phyloP scores from a whole-genome alignment of 1,140 invertebrate species.

The Rhopalosiphum maidis region DNA sequence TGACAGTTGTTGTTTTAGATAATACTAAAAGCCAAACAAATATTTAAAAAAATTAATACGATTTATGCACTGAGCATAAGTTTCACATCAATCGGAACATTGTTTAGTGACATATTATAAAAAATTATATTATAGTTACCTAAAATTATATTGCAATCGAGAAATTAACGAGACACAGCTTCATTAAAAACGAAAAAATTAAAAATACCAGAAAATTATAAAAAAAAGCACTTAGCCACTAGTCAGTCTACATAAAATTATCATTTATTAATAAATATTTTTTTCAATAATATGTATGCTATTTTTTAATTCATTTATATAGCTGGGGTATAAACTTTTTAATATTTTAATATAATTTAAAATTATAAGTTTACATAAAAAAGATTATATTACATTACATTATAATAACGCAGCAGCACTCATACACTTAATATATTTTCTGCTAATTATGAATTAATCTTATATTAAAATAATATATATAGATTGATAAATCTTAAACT shows the following conservation, averaged over 20 bases:
- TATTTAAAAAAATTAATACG: neutral
- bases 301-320: too few relatives aligned
- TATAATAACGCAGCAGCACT: too few relatives aligned
- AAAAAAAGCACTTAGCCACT: neutral
- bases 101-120: neutral
- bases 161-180: too few relatives aligned
- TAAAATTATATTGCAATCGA: neutral
- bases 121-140: too few relatives aligned
- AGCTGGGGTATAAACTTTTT: neutral
- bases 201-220: neutral
- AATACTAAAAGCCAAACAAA: neutral
- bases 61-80: neutral
- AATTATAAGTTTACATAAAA: neutral
- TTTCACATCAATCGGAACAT: neutral
- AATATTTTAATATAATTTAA: neutral
- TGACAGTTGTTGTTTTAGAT: neutral
- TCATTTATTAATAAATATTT: too few relatives aligned
- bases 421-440: neutral
- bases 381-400: neutral
- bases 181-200: neutral
- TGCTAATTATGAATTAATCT: neutral
- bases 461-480: neutral
- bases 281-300: neutral
- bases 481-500: neutral
- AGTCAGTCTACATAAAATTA: neutral